Conservation (phyloP, 1,140 invertebrate species). For the Leptinotarsa undecemlineata region DNA sequence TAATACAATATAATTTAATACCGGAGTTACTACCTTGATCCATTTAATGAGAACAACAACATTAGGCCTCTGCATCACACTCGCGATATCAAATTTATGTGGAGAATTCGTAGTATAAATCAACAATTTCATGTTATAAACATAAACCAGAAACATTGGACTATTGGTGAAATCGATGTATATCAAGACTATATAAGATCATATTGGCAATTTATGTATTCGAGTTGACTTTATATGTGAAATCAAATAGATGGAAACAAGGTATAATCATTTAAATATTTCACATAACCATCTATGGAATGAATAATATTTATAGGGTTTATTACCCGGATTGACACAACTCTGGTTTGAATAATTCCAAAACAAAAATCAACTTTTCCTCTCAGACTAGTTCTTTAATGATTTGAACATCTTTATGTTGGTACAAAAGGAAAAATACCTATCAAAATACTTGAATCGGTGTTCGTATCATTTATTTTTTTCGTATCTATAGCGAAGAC, state of each 20-base stretch:
- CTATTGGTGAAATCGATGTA: background rate
- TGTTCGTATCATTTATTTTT: too few relatives aligned
- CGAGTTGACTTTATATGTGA: background rate
- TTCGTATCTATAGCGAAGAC: too few relatives aligned
- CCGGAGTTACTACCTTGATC: background rate
- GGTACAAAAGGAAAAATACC: too few relatives aligned
- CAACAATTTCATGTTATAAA: conserved; percentile 3
- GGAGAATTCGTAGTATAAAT: background rate
- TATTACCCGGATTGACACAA: background rate
- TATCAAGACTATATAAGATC: background rate
- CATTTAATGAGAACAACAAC: background rate
- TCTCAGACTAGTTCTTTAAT: too few relatives aligned
- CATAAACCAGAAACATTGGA: background rate
- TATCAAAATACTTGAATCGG: too few relatives aligned
- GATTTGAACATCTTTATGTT: too few relatives aligned
- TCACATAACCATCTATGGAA: conserved; percentile 2
- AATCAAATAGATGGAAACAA: background rate
- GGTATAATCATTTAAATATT: background rate
- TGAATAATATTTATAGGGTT: background rate
- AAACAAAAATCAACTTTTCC: too few relatives aligned
- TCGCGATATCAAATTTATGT: background rate
- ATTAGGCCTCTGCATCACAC: background rate
- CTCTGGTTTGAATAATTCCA: background rate
- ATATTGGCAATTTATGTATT: background rate
- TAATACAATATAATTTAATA: background rate